A percentile compares a stretch with the other conserved stretches of the same genome.
phyloP scores from a whole-genome alignment of 2,113 vertebrate species.

The Poecile atricapillus region DNA sequence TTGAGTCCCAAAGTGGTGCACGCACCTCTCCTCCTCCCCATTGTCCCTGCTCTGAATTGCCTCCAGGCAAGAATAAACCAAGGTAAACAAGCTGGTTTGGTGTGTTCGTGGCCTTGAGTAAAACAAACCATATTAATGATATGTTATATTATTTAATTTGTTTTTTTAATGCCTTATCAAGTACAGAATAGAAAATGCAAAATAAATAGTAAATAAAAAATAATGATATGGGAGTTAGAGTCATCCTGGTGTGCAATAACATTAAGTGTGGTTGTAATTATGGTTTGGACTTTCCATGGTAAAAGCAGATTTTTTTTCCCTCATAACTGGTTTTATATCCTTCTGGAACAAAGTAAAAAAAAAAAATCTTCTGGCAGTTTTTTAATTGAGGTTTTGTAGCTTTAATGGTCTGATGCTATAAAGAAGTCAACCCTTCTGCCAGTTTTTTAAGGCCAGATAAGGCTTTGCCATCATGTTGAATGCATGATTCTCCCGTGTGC shows the following conservation, averaged over 20 bases:
- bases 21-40: background rate
- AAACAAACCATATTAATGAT: conserved; percentile 38
- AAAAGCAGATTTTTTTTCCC: conserved; percentile 20
- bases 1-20: background rate
- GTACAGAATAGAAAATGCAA: conserved; percentile 41
- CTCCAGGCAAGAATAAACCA: conserved; percentile 6
- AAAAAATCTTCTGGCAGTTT: conserved; percentile 57
- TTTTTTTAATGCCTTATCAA: conserved; percentile 49
- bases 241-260: background rate
- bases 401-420: conserved; percentile 55
- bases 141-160: conserved; percentile 59
- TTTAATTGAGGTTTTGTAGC: conserved; percentile 69
- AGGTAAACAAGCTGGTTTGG: conserved; percentile 16
- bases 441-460: conserved; percentile 63
- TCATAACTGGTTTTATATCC: conserved; percentile 50
- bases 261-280: conserved; percentile 27
- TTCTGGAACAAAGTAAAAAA: conserved; percentile 46
- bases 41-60: background rate
- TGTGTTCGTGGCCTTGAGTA: conserved; percentile 29
- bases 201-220: conserved; percentile 66
- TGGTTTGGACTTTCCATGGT: conserved; percentile 36
- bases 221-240: conserved; percentile 39
- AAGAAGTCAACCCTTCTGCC: conserved; percentile 55
- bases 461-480: conserved; percentile 56
- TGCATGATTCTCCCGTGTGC: background rate